Evolutionary conservation across 2,797 vertebrate species (phyloP).

Genomic region (Sebastes alutus): DNA sequence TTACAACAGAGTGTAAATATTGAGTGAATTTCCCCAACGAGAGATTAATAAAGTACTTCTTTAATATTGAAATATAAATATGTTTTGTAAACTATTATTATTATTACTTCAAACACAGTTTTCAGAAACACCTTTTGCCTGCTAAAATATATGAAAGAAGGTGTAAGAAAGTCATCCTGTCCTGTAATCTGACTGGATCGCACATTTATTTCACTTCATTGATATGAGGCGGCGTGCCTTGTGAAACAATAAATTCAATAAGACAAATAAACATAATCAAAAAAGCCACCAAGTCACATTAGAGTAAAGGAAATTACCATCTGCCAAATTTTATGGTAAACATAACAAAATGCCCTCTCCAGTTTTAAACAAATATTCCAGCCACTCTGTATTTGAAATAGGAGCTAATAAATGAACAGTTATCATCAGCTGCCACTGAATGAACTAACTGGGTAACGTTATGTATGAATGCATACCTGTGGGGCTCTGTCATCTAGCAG

Average conservation of each 20-base stretch:
- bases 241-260: not conserved
- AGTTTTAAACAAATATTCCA: not conserved
- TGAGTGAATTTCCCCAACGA: not conserved
- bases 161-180: not conserved
- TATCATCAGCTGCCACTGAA: not conserved
- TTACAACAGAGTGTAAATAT: not conserved
- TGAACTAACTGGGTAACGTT: not conserved
- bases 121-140: not conserved
- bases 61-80: not conserved
- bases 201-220: not conserved
- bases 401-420: not conserved
- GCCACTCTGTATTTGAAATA: not conserved
- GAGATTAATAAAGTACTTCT: not conserved
- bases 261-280: not conserved
- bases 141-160: not conserved
- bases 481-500: not conserved
- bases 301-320: not conserved
- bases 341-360: not conserved
- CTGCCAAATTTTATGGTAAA: not conserved
- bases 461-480: not conserved
- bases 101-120: not conserved
- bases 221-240: not conserved
- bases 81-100: not conserved
- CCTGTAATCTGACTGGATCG: not conserved
- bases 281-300: not conserved